phyloP scores from a whole-genome alignment of 2,797 vertebrate species.

The Streptopelia turtur region DNA sequence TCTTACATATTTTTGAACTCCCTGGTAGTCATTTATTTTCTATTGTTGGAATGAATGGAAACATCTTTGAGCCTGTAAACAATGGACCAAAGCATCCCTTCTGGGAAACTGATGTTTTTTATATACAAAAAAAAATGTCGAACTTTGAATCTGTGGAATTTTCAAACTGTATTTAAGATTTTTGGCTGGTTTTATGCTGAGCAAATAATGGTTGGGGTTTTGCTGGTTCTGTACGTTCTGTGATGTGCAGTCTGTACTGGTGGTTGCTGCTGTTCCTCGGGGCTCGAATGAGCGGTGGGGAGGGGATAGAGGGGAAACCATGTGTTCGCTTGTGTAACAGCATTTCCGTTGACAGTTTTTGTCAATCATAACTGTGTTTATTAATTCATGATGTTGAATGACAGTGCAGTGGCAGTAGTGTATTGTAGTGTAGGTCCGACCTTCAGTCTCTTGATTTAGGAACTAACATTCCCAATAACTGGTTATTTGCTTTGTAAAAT shows the following conservation, averaged over 20 bases:
- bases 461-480: neutral
- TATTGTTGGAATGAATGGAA: slow-evolving; percentile 26
- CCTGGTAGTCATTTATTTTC: slow-evolving; percentile 4
- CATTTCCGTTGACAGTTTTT: neutral
- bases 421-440: neutral
- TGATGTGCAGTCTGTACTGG: fast-evolving
- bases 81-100: slow-evolving; percentile 37
- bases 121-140: neutral
- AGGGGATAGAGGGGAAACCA: neutral
- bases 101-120: neutral
- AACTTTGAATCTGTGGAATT: neutral
- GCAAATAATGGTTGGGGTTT: neutral
- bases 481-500: neutral
- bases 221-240: neutral
- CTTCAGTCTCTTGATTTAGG: neutral
- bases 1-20: neutral
- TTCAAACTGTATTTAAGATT: neutral
- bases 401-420: neutral
- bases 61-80: slow-evolving; percentile 10
- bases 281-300: neutral
- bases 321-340: neutral
- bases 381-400: neutral
- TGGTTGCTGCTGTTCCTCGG: neutral
- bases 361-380: neutral
- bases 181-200: neutral